Base-by-base conservation (phyloP, 1,140 invertebrate species). In the Dendroctonus valens region DNA sequence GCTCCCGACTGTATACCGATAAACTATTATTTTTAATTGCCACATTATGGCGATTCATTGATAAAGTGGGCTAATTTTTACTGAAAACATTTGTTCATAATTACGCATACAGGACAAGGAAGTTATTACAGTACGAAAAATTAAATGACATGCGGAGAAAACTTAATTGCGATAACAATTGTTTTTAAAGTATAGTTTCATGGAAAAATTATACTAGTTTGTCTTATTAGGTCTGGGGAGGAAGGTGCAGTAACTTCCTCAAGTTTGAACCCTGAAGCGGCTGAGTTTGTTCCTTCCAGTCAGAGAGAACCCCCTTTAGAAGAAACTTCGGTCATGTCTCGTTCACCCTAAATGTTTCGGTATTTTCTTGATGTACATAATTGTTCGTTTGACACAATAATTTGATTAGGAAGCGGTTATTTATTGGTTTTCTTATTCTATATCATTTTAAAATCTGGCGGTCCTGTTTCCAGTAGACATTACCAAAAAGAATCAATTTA, bases 241-340 rank as follows among this genome's bases (percentile, higher is more conserved):
- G 26, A 11, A 39, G 58, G 15, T 41, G 40, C 42, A 46, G 61
- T 70, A 12, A 52, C 57, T 7, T 66, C 64, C 41, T 71, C 69
- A 41, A 71, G 68, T 41, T 64, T 76, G 39, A 76, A 76, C 49
- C 74, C 74, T 49, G 72, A 75, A 69, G 74, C 74, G 6, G 74
- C 72, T 5, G 74, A 76, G 67, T 76, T 76, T 54, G 68, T 76
- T 39, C 74, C 74, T n/a, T 65, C 63, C 3, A 68, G 6, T 12
- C 15, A 55, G 61, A 51, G 63, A 41, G 59, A 59, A 41, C 58
- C 65, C 15, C 59, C 53, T 53, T 14, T 50, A 37, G 61, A 68
- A 61, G 61, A 68, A 14, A 61, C 46, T 15, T 46, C 62, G 50
- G 65, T 60, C 7, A 50, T 66, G 37, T 49, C 65, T 40, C 62